Evolutionary conservation across 2,113 vertebrate species (phyloP), one percentile per base, ranked within the genome.

Genomic region (Anas platyrhynchos): DNA sequence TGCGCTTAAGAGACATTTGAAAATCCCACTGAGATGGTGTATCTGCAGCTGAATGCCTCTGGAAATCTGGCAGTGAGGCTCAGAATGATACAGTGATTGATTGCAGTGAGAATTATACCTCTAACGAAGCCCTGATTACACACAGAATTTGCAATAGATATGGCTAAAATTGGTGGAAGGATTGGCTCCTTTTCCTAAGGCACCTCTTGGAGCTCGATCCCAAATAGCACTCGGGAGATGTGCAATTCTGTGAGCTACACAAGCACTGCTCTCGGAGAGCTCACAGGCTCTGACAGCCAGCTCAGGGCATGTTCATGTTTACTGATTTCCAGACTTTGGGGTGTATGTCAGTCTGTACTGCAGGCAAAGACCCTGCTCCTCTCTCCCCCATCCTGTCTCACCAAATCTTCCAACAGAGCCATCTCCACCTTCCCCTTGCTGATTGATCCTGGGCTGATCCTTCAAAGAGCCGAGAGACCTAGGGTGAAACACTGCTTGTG

Each of bases 1-100:
- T 92, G 83, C 5, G 1, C 83, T 95, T 93, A 92, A 92, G 96
- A 96, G 89, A 95, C 86, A n/a, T 94, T 93, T 93, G 94, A 84
- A 97, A 94, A 92, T 62, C 91, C 91, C 94, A 73, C 69, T 76
- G 95, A 95, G 93, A 62, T 92, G 91, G 91, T 22, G 62, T 52
- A 84, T 79, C 77, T 65, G 74, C 81, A 94, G 94, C 84, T 89
- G 89, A 93, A 93, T 3, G 77, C 89, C 92, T 89, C 95, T 95
- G 81, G 89, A 97, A 95, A 83, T 86, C 77, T 79, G 86, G 88
- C 86, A 79, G 91, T 1, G 32, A 86, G 78, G 71, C 83, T 91
- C 74, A 79, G 94, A 93, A 82, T 62, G 83, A 93, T 93, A 59
- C 77, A 48, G 78, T 69, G 91, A 93, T 94, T 88, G 73, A 95